Base-by-base conservation (phyloP, 2,888 invertebrate species). In the Prionchulus punctatus region DNA sequence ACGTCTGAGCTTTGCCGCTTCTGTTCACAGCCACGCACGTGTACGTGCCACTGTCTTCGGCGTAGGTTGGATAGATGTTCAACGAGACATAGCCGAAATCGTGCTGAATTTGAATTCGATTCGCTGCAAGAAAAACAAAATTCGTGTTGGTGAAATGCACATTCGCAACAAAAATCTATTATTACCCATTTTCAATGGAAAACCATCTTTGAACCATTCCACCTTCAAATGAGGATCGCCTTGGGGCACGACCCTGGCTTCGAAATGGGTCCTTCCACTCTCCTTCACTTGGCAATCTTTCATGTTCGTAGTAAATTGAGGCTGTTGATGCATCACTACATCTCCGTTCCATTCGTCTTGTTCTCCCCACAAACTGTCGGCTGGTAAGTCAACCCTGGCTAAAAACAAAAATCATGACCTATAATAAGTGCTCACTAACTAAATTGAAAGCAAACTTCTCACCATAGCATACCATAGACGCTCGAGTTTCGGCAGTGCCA, bases 171-270 rank as follows among this genome's bases (percentile, higher is more conserved):
- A 50, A 27, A 12, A 50, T 23, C 23, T 45, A 30, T 52, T 2
- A 69, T 66, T 66, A 69, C 76, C 76, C 63, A 71, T 70, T 54
- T 69, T 69, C 23, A 77, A 65, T 15, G 73, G 71, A 49, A 72
- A 64, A 15, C 73, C 75, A 64, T 77, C 72, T 60, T 69, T 90
- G 63, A 67, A 73, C 74, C 74, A 74, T 61, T 73, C 72, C 7
- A 74, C 69, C 54, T 83, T 83, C 89, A 94, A 88, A 53, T 84
- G 85, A 62, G 92, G 89, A 76, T 96, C 94, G 64, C 91, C 91
- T 69, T 92, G 86, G 64, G 94, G 94, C 76, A 88, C 86, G 75
- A 94, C 86, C 75, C 90, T 84, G 71, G 91, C 91, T 78, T 96
- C 94, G 79, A 96, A 90, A 78, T 92, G 91, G 69, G 89, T 83